These are phyloP conservation scores for Trachurus trachurus DNA, from an alignment of 2,797 vertebrate genomes.

Conservation along the genomic window DNA sequence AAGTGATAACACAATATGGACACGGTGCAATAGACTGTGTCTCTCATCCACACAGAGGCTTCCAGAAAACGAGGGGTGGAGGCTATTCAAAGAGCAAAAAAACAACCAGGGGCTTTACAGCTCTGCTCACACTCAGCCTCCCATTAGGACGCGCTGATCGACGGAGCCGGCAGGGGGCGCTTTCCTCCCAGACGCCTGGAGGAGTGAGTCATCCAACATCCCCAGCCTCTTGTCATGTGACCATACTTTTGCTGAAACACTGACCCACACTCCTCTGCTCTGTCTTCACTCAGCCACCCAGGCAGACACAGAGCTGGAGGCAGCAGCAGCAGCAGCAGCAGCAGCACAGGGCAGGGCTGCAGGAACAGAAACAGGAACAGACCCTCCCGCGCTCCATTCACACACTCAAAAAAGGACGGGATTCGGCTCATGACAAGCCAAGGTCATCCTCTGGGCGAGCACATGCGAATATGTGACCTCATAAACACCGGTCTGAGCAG, in stretches of 20 bases:
- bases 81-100: slow-evolving; percentile 49
- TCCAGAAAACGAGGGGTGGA: slow-evolving; percentile 16
- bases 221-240: slow-evolving; percentile 75
- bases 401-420: slow-evolving; percentile 8
- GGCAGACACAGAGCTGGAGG: slow-evolving; percentile 40
- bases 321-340: background rate
- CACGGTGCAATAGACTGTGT: background rate
- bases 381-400: slow-evolving; percentile 28
- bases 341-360: slow-evolving; percentile 14
- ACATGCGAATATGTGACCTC: slow-evolving; percentile 13
- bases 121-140: slow-evolving; percentile 3
- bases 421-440: slow-evolving; percentile 42
- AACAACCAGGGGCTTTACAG: slow-evolving; percentile 50
- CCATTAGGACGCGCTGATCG: slow-evolving; percentile 30
- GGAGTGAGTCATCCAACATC: slow-evolving; percentile 72
- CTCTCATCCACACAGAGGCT: slow-evolving; percentile 26
- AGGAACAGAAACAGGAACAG: slow-evolving; percentile 25
- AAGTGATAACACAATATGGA: slow-evolving; percentile 35
- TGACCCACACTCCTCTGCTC: slow-evolving; percentile 67
- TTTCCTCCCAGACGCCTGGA: slow-evolving; percentile 48
- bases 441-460: slow-evolving; percentile 43
- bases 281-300: background rate
- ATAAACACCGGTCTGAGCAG: slow-evolving; percentile 20
- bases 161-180: slow-evolving; percentile 64
- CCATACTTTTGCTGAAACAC: slow-evolving; percentile 67